Conservation (phyloP, 2,888 invertebrate genomes). For the Tetragnatha montana region DNA sequence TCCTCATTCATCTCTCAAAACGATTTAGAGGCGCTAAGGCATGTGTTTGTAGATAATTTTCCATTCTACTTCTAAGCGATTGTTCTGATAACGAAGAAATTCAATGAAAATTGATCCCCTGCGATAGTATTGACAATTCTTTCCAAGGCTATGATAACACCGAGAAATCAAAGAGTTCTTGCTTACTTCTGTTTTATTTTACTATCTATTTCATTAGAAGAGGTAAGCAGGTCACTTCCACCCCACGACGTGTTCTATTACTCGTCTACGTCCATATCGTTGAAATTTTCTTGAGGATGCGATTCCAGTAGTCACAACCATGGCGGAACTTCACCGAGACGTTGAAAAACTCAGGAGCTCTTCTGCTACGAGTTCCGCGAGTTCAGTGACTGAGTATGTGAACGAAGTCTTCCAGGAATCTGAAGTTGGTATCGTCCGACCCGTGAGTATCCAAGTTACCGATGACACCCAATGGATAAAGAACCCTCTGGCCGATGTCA, state of each 20-base stretch:
- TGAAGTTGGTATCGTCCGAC: slow-evolving; percentile 18
- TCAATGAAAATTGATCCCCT: slow-evolving; percentile 7
- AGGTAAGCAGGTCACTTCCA: not conserved
- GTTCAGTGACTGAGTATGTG: slow-evolving; percentile 60
- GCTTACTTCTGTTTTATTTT: not conserved
- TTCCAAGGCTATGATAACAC: slow-evolving; percentile 18
- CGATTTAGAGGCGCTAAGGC: not conserved
- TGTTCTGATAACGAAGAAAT: slow-evolving; percentile 32
- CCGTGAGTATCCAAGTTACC: slow-evolving; percentile 28
- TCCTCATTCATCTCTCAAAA: not conserved
- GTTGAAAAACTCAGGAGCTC: slow-evolving; percentile 7
- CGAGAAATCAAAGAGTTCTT: slow-evolving; percentile 6
- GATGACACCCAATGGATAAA: slow-evolving; percentile 3
- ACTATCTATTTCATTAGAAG: slow-evolving; percentile 3
- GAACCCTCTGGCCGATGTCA: slow-evolving; percentile 9
- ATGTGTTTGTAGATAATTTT: slow-evolving; percentile 10
- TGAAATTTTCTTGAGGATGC: not conserved
- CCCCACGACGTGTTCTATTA: not conserved
- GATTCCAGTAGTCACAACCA: not conserved
- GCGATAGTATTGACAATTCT: slow-evolving; percentile 21
- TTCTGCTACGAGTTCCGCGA: slow-evolving; percentile 42
- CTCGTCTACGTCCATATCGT: not conserved
- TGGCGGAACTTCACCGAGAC: slow-evolving; percentile 26
- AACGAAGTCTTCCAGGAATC: slow-evolving; percentile 44
- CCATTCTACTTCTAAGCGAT: not conserved